A percentile compares a stretch with the other conserved stretches of the same genome.
Conservation (phyloP, 2,888 invertebrate genomes). For the Philaethria dido region DNA sequence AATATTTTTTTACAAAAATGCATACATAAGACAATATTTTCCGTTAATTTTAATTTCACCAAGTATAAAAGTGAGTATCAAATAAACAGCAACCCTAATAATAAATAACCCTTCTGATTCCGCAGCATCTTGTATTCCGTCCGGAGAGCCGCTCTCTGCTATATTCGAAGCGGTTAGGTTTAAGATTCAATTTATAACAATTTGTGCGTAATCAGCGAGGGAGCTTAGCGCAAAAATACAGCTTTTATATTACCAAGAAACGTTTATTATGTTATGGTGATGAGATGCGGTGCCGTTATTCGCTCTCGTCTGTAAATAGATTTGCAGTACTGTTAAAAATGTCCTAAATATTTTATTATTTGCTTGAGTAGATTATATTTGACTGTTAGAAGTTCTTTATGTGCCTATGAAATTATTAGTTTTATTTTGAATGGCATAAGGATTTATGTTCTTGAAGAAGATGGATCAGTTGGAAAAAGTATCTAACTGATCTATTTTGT, state of each 20-base stretch:
- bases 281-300: slow-evolving; percentile 46
- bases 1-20: not conserved
- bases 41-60: not conserved
- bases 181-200: slow-evolving; percentile 83
- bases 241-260: slow-evolving; percentile 62
- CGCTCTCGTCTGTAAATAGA: slow-evolving; percentile 45
- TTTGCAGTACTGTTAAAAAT: slow-evolving; percentile 4
- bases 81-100: slow-evolving; percentile 57
- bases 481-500: too few species aligned
- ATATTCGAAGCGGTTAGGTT: slow-evolving; percentile 69
- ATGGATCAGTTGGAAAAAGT: too few species aligned
- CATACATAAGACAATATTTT: not conserved
- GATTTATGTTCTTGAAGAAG: too few species aligned
- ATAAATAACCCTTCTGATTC: slow-evolving; percentile 71
- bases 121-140: slow-evolving; percentile 56
- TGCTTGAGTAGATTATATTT: not conserved
- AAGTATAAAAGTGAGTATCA: slow-evolving; percentile 3
- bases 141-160: slow-evolving; percentile 49
- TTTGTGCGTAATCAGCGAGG: slow-evolving; percentile 79
- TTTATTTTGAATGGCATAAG: too few species aligned
- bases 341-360: slow-evolving; percentile 8
- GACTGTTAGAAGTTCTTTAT: not conserved
- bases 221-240: slow-evolving; percentile 73
- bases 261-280: slow-evolving; percentile 65
- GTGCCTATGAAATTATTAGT: too few species aligned